Base-by-base conservation (phyloP, 2,888 invertebrate genomes). In the Salpingus planirostris region DNA sequence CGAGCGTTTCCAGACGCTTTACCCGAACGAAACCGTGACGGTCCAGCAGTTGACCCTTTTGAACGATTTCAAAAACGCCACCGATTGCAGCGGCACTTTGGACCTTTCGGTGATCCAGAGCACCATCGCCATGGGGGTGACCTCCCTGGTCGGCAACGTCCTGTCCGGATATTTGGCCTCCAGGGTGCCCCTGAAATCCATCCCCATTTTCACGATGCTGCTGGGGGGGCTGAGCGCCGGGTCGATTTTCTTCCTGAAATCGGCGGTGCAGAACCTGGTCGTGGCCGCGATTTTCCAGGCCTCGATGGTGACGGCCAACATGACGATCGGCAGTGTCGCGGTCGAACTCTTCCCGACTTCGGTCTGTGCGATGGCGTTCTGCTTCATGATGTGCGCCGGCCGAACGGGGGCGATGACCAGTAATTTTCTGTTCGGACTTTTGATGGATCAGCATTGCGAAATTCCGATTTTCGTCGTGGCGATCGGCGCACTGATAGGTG, bases 51-150 rank as follows among this genome's bases (percentile, higher is more conserved):
- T 30, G 11, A 18, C 26, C 21, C 10, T 33, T 23, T 15, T 47
- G 38, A 52, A 47, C 12, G 14, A 45, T 3, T 37, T 42, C 2
- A 23, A 23, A 22, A 5, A 13, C 10, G 15, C 3, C 11, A 6
- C n/a, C 6, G 8, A 12, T 12, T 80, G 80, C 47, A 61, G 65
- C 14, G 67, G 70, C 15, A 62, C 66, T 0, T 70, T 80, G 40
- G 76, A 80, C 51, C 61, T 69, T 0, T 63, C 65, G 1, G 78
- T 80, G 2, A 82, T 81, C 52, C 63, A 73, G 47, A 74, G 75
- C 27, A 74, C 83, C 27, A 69, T 82, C 40, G 69, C 73, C 39
- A 77, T 82, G 46, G 83, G 82, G 0, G 65, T 70, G 0, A 71
- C 73, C 3, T 80, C 80, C 50, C 68, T 78, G 13, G 50, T 76